A percentile compares a stretch with the other conserved stretches of the same genome.
Conservation (phyloP, 1,140 invertebrate genomes). For the Rhagoletis pomonella region DNA sequence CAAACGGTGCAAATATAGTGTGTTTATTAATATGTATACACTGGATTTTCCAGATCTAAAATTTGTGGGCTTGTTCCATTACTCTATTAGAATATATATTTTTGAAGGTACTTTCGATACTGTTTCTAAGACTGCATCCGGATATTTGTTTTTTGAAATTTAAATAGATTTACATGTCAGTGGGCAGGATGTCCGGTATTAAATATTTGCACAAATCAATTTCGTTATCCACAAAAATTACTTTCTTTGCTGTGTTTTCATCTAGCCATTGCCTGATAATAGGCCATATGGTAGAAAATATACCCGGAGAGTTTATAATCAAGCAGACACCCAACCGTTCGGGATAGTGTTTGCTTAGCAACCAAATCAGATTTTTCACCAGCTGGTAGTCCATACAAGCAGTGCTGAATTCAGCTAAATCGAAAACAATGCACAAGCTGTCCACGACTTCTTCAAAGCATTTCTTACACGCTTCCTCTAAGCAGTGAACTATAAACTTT, state of each 20-base stretch:
- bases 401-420: constrained; percentile 82
- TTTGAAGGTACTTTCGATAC: background rate
- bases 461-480: constrained; percentile 84
- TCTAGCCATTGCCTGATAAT: constrained; percentile 85
- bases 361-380: constrained; percentile 85
- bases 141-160: background rate
- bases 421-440: constrained; percentile 85
- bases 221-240: constrained; percentile 81
- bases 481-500: constrained; percentile 84
- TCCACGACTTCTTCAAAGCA: constrained; percentile 87
- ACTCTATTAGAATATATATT: background rate
- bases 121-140: background rate
- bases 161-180: constrained; percentile 76
- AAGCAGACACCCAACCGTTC: constrained; percentile 84
- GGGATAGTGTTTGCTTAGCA: constrained; percentile 83
- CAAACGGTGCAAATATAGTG: background rate
- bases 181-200: constrained; percentile 84
- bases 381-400: constrained; percentile 86
- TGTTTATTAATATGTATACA: background rate
- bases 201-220: constrained; percentile 82
- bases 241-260: constrained; percentile 85
- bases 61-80: constrained; percentile 8
- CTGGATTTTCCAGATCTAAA: background rate
- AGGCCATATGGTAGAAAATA: constrained; percentile 84
- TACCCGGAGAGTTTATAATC: constrained; percentile 81